A percentile compares a stretch with the other conserved stretches of the same genome.
Evolutionary conservation across 2,797 vertebrate species (phyloP).

Genomic region (Cygnus olor): DNA sequence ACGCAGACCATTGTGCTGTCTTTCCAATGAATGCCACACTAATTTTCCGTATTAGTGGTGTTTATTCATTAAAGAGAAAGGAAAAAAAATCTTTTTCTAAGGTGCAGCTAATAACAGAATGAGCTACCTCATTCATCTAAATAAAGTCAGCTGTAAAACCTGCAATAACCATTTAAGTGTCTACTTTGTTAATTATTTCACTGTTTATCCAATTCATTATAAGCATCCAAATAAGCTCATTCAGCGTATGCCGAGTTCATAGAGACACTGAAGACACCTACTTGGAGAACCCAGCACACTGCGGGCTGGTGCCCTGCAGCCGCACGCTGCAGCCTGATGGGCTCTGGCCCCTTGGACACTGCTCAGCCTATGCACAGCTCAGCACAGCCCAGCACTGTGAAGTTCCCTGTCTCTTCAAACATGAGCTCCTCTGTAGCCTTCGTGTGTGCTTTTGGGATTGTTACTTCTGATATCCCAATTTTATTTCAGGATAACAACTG

Average conservation of each 20-base stretch:
- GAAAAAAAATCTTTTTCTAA: background rate
- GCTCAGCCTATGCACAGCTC: background rate
- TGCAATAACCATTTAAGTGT: slow-evolving; percentile 30
- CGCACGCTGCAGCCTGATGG: background rate
- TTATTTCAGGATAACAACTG: background rate
- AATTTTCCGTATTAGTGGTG: background rate
- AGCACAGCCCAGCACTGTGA: background rate
- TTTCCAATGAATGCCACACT: background rate
- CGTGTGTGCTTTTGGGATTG: background rate
- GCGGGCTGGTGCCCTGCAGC: background rate
- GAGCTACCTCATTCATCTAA: slow-evolving; percentile 34
- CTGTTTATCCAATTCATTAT: slow-evolving; percentile 35
- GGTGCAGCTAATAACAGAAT: background rate
- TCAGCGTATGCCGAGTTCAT: background rate
- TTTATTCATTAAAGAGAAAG: background rate
- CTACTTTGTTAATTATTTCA: slow-evolving; percentile 49
- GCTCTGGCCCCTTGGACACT: background rate
- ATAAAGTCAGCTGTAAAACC: slow-evolving; percentile 24
- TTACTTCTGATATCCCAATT: background rate
- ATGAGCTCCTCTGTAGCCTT: background rate
- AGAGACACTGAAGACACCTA: background rate
- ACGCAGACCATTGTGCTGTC: background rate
- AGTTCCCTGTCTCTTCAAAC: background rate
- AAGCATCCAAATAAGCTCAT: slow-evolving; percentile 14
- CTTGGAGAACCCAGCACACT: background rate